Conservation (phyloP, 2,888 invertebrate species). For the Physocephala rufipes region DNA sequence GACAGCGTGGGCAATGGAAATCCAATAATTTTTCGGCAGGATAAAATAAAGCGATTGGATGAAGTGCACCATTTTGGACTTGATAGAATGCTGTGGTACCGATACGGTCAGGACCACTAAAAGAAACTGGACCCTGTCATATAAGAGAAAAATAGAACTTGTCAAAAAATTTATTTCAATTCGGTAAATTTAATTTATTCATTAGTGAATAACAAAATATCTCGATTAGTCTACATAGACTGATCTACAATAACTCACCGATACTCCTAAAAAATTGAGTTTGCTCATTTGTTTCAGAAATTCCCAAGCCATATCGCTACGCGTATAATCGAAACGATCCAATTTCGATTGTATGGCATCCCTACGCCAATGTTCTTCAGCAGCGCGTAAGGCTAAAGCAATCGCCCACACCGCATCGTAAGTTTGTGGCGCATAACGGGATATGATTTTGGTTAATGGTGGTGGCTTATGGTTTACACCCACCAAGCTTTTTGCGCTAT, state of each 20-base stretch:
- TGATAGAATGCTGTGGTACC: conserved; percentile 89
- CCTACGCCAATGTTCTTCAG: conserved; percentile 70
- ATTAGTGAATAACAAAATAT: background rate
- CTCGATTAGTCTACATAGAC: background rate
- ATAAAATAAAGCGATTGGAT: conserved; percentile 78
- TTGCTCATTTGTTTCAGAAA: conserved; percentile 77
- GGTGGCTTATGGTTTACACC: background rate
- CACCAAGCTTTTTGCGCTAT: conserved; percentile 19
- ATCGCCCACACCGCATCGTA: conserved; percentile 94
- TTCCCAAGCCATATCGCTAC: conserved; percentile 76
- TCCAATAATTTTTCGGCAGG: conserved; percentile 72
- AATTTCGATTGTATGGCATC: conserved; percentile 64
- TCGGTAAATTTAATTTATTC: background rate
- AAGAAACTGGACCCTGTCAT: conserved; percentile 86
- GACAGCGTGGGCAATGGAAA: conserved; percentile 77
- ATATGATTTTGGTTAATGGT: conserved; percentile 64
- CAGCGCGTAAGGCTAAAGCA: conserved; percentile 77
- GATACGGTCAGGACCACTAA: conserved; percentile 87
- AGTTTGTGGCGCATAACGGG: conserved; percentile 79
- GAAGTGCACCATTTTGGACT: conserved; percentile 81
- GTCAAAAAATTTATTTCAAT: too few relatives aligned
- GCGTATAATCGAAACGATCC: conserved; percentile 77
- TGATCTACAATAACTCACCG: conserved; percentile 72
- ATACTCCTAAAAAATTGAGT: conserved; percentile 83
- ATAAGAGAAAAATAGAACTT: background rate